Evolutionary conservation across 2,113 vertebrate genomes (phyloP), one percentile per base, ranked within the genome.

Genomic region (Phoxinus phoxinus): DNA sequence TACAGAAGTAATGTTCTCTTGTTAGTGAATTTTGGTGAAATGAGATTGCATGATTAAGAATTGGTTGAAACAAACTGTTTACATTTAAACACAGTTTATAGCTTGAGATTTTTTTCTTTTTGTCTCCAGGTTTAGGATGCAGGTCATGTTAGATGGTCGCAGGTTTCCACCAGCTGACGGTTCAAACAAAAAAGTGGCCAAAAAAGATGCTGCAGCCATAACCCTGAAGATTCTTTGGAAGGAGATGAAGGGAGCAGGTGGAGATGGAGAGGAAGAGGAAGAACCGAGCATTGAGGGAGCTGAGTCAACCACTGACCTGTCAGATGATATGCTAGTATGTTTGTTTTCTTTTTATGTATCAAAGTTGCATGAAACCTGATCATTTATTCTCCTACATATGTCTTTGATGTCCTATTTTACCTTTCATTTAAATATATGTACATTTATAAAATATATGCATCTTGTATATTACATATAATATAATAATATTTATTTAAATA

Each of bases 101-200:
- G 15, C 41, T 25, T 69, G 41, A 71, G 71, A 19, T 69, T 27
- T 9, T 9, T 32, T 71, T 10, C 3, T 23, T 12, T 90, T 51
- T 27, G 63, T 21, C 27, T 74, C 4, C 90, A 99, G 98, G 85
- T 99, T 99, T 89, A 96, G 95, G 86, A 98, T 99, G 96, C 97
- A 99, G 92, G 97, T 96, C 0, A 94, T 97, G 93, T 95, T 99
- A 15, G 96, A 95, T 0, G 95, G 96, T 21, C 96, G 96, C 30
- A 87, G 89, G 27, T 99, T 98, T 90, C 97, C 97, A 7, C 91
- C 95, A 0, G 96, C 95, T 0, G 97, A 99, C 90, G 98, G 97
- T 1, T 96, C 96, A 46, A 99, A 95, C 91, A 99, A 99, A 90
- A 99, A 98, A 69, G 94, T 96, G 0, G 98, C 98, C 0, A 99